These are phyloP conservation scores for Virgularia gustaviana DNA, from an alignment of 92 coral and sea anemone genomes.

Conservation along the genomic window DNA sequence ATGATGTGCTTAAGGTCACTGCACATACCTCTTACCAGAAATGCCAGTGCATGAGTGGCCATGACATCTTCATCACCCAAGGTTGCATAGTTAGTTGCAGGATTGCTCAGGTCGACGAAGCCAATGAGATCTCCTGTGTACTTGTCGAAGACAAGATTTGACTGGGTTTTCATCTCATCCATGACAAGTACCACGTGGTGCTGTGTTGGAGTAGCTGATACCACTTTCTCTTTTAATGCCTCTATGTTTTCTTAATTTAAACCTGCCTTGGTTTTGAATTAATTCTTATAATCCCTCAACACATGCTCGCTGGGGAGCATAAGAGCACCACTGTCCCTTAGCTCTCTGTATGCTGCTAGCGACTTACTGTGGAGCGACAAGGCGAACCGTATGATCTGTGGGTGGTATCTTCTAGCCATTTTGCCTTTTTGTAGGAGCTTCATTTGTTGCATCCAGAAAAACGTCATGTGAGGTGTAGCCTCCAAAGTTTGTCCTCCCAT, in stretches of 20 bases:
- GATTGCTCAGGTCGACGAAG: no score
- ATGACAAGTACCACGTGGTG: background rate
- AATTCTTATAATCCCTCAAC: background rate
- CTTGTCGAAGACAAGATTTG: no score
- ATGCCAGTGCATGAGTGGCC: no score
- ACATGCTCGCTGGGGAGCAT: no score
- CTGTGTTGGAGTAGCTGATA: background rate
- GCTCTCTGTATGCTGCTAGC: background rate
- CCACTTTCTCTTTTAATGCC: background rate
- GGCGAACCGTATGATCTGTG: background rate
- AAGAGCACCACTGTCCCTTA: no score
- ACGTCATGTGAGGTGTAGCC: no score
- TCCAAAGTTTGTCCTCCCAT: constrained; percentile 1
- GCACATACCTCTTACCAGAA: no score
- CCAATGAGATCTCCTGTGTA: no score
- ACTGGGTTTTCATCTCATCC: no score
- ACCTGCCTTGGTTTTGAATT: constrained; percentile 7
- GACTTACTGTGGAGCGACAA: constrained; percentile 7
- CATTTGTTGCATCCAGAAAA: constrained; percentile 8
- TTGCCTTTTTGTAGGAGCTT: background rate
- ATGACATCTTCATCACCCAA: no score
- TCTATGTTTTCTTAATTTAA: background rate
- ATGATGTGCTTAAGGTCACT: no score
- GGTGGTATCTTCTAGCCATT: constrained; percentile 11
- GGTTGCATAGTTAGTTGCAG: no score